Percentiles rank a stretch among this genome's conserved stretches.
These are phyloP conservation scores for Coregonus suidteri DNA, from an alignment of 2,797 vertebrate genomes.

Conservation along the genomic window DNA sequence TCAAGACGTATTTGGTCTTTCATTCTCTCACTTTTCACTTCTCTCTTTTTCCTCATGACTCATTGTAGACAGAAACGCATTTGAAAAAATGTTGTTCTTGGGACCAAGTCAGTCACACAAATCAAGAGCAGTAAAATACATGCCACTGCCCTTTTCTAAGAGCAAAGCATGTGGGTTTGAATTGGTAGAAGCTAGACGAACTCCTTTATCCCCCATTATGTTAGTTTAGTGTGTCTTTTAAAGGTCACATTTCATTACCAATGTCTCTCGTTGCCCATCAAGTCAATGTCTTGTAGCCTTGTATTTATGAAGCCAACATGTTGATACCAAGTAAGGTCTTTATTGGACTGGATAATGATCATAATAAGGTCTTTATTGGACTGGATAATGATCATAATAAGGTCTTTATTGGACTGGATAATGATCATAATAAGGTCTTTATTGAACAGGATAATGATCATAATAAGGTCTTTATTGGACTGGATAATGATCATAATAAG, in stretches of 20 bases:
- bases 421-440: no score
- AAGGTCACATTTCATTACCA: not conserved
- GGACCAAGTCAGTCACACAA: not conserved
- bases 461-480: not conserved
- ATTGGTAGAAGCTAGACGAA: slow-evolving; percentile 4
- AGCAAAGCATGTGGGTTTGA: slow-evolving; percentile 16
- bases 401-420: no score
- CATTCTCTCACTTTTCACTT: no score
- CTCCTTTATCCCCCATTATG: not conserved
- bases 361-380: not conserved
- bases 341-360: not conserved
- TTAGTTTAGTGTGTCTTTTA: slow-evolving; percentile 8
- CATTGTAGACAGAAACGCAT: slow-evolving; percentile 18
- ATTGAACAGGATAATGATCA: no score
- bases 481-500: not conserved
- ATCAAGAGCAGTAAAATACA: slow-evolving; percentile 20
- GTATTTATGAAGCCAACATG: not conserved
- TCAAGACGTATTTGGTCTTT: no score
- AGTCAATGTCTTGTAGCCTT: slow-evolving; percentile 21
- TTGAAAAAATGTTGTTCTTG: slow-evolving; percentile 25
- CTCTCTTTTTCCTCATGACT: not conserved
- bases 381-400: not conserved
- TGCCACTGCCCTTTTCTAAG: slow-evolving; percentile 19
- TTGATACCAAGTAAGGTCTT: slow-evolving; percentile 13
- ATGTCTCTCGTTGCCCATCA: slow-evolving; percentile 12